Evolutionary conservation across 2,113 vertebrate genomes (phyloP), one percentile per base, ranked within the genome.

Genomic region (Athene cunicularia): DNA sequence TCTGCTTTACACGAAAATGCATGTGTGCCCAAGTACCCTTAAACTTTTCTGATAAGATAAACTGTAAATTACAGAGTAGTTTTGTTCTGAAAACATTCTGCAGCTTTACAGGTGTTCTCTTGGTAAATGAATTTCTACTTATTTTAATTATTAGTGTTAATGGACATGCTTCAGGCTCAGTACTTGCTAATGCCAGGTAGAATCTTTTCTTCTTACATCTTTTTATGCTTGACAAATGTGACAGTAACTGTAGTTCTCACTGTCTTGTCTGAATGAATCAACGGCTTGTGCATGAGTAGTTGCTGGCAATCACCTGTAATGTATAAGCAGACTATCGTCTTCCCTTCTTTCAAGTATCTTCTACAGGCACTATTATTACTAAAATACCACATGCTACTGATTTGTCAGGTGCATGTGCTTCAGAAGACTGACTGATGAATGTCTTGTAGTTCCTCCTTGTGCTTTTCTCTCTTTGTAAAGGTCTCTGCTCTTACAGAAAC

Each of bases 81-180:
- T 74, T 68, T 55, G 26, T 83, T 39, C 28, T 72, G 83, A 74
- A 64, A 67, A 52, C 58, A 50, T 14, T 49, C 37, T 81, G 37
- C 70, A 79, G 70, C 56, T 95, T 88, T 81, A 41, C 59, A 73
- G 88, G 23, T 86, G 50, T 80, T 76, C 23, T 90, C 49, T 24
- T 71, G 35, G 52, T 75, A 87, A 95, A 76, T 73, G 47, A 87
- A 95, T 41, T 24, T 5, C 35, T 41, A 23, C 83, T 95, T 68
- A 72, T 52, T 49, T 80, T 95, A 86, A 89, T 91, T 88, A 59
- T 53, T 80, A 80, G 70, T 82, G 62, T 82, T 97, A 87, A 80
- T 72, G 80, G 62, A 9, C 5, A 8, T 41, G 39, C 39, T 53
- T n/a, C 50, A 72, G 45, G 80, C 85, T 33, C 41, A 56, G 41